Evolutionary conservation across 2,888 invertebrate species (phyloP).

Genomic region (Agrotis ipsilon): DNA sequence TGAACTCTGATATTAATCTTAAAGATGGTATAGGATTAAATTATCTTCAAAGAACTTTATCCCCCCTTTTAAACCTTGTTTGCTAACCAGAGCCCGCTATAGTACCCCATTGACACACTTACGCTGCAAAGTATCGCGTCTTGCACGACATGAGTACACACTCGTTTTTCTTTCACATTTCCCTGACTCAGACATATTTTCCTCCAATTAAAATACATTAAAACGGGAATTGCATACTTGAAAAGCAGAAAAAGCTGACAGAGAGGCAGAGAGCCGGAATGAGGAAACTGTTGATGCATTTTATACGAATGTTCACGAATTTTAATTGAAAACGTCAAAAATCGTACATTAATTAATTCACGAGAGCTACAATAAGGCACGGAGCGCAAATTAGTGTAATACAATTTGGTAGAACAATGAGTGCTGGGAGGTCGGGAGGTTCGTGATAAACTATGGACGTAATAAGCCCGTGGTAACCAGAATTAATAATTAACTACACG

Average conservation of each 20-base stretch:
- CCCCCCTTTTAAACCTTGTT: conserved; percentile 35
- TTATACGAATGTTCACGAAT: conserved; percentile 37
- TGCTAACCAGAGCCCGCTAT: conserved; percentile 29
- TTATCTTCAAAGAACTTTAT: conserved; percentile 43
- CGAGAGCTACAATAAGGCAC: conserved; percentile 53
- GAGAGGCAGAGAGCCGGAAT: conserved; percentile 13
- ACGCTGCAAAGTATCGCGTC: conserved; percentile 30
- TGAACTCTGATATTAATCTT: conserved; percentile 9
- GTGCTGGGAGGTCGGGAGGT: conserved; percentile 47
- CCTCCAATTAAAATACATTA: conserved; percentile 34
- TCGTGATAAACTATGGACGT: conserved; percentile 57
- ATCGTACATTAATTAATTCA: conserved; percentile 57
- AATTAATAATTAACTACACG: conserved; percentile 61
- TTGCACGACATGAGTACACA: conserved; percentile 43
- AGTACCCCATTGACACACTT: conserved; percentile 54
- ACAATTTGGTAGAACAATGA: conserved; percentile 57
- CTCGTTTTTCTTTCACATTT: conserved; percentile 43
- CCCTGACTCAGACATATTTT: conserved; percentile 16
- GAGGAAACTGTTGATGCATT: conserved; percentile 53
- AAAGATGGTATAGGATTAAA: conserved; percentile 16
- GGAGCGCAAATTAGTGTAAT: conserved; percentile 56
- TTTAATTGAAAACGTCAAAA: conserved; percentile 65
- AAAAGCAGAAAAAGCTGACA: conserved; percentile 45
- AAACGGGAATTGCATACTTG: conserved; percentile 25
- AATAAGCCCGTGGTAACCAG: conserved; percentile 57